Evolutionary conservation across 2,888 invertebrate genomes (phyloP).

Genomic region (Prosopocoilus inquinatus): DNA sequence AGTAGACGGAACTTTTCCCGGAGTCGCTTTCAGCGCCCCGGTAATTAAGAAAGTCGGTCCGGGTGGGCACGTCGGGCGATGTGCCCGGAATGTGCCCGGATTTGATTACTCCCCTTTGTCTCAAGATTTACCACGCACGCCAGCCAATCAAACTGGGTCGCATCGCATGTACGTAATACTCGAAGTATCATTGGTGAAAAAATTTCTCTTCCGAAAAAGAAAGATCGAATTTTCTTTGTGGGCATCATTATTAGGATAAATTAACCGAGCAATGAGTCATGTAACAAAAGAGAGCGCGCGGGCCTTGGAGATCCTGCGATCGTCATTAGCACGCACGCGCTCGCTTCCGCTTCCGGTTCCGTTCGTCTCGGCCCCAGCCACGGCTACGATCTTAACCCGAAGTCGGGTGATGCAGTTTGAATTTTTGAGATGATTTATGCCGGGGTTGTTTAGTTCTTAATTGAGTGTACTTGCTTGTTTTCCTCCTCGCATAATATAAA

Average conservation of each 20-base stretch:
- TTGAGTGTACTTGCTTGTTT: constrained; percentile 45
- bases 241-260: constrained; percentile 24
- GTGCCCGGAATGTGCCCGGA: constrained; percentile 41
- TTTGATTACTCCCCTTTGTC: constrained; percentile 43
- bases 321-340: constrained; percentile 51
- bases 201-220: too few relatives aligned
- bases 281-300: constrained; percentile 25
- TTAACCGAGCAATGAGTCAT: constrained; percentile 28
- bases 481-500: too few relatives aligned
- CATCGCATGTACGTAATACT: too few relatives aligned
- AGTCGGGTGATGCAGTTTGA: constrained; percentile 42
- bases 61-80: constrained; percentile 42
- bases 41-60: constrained; percentile 57
- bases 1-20: constrained; percentile 56
- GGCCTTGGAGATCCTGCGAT: constrained; percentile 28
- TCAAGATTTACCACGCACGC: constrained; percentile 27
- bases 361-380: constrained; percentile 38
- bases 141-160: background rate
- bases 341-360: constrained; percentile 49
- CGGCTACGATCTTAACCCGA: constrained; percentile 36
- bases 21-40: constrained; percentile 47
- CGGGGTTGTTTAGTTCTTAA: constrained; percentile 37
- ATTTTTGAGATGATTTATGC: constrained; percentile 47
- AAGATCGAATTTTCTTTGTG: background rate
- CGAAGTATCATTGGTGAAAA: too few relatives aligned